These are phyloP conservation scores for Drosophila busckii DNA, from an alignment of 1,140 invertebrate species.

Conservation along the genomic window DNA sequence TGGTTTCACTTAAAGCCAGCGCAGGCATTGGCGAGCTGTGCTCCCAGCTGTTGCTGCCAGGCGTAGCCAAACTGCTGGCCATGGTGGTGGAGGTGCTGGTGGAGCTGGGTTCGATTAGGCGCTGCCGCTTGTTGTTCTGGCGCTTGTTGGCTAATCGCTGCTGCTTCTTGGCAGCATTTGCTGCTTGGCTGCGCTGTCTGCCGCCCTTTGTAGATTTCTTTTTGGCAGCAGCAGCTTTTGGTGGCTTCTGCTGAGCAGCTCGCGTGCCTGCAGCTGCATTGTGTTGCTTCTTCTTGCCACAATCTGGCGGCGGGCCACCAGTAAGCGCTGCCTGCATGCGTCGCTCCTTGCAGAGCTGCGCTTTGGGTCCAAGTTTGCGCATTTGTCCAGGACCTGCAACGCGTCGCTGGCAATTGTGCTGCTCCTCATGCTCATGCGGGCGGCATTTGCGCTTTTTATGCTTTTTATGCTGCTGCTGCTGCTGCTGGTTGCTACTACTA, in stretches of 20 bases:
- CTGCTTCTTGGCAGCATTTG: constrained; percentile 26
- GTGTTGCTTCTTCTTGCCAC: constrained; percentile 42
- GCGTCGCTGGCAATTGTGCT: constrained; percentile 59
- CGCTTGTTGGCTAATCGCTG: constrained; percentile 9
- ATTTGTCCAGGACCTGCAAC: neutral
- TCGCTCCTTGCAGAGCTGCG: constrained; percentile 50
- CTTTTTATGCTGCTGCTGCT: constrained; percentile 26
- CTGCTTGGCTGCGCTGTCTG: constrained; percentile 13
- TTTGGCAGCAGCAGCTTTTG: constrained; percentile 21
- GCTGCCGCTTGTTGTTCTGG: constrained; percentile 1
- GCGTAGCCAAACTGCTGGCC: constrained; percentile 52
- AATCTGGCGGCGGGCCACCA: constrained; percentile 43
- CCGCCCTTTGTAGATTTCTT: constrained; percentile 26
- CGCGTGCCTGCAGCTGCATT: neutral
- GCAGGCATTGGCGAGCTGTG: constrained; percentile 62
- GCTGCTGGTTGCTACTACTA: constrained; percentile 40
- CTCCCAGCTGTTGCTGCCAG: constrained; percentile 31
- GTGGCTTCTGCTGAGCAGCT: constrained; percentile 18
- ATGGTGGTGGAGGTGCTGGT: constrained; percentile 32
- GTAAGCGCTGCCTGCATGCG: constrained; percentile 31
- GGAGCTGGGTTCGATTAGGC: neutral
- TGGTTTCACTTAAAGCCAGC: constrained; percentile 55
- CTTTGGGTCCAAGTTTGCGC: constrained; percentile 47
- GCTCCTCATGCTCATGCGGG: constrained; percentile 54
- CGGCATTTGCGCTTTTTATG: constrained; percentile 55